These are phyloP conservation scores for Agapornis roseicollis DNA, from an alignment of 2,113 vertebrate species.

Conservation along the genomic window DNA sequence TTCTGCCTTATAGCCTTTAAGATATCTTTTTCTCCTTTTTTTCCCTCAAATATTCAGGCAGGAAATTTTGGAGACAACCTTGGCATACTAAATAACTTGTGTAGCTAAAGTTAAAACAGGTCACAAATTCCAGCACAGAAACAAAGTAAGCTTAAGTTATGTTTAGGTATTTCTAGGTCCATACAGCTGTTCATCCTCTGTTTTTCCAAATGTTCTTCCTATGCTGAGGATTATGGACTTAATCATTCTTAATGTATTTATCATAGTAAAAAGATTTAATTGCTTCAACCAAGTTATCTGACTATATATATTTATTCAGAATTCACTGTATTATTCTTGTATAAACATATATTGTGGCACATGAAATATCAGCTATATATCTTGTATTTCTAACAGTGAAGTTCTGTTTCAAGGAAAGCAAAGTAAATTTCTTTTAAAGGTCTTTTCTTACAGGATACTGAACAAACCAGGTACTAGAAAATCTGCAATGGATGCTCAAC, in stretches of 20 bases:
- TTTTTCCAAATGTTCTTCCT: background rate
- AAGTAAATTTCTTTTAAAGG: background rate
- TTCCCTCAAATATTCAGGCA: background rate
- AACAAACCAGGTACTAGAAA: background rate
- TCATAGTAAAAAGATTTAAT: background rate
- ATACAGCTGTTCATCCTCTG: background rate
- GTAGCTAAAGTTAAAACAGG: background rate
- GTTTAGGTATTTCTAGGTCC: background rate
- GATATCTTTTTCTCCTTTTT: background rate
- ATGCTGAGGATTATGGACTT: background rate
- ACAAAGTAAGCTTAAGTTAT: background rate
- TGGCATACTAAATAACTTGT: background rate
- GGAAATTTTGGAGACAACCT: background rate
- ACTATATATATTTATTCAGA: background rate
- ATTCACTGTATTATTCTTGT: background rate
- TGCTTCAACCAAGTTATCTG: background rate
- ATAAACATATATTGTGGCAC: background rate
- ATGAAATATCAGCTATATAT: background rate
- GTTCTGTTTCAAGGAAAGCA: background rate
- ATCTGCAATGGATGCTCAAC: background rate
- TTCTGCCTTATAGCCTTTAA: constrained; percentile 43
- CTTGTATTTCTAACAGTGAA: background rate
- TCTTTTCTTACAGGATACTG: background rate
- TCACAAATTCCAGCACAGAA: background rate
- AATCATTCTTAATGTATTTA: background rate